Base-by-base conservation (phyloP, 92 coral and sea anemone genomes). In the Parazoanthus atlanticus region DNA sequence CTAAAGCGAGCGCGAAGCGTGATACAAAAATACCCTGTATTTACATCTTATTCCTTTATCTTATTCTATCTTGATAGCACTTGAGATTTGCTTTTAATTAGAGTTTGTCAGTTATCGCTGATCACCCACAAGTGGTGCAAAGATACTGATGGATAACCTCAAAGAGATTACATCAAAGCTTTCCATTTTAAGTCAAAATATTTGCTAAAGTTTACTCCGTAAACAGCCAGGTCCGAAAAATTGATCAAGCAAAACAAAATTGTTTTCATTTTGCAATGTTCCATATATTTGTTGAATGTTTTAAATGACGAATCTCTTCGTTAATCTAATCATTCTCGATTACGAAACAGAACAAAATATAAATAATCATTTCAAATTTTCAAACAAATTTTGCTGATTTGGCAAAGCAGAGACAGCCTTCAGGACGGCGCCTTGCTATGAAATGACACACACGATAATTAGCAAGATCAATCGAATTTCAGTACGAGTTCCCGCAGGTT, bases 181-280 rank as follows among this genome's bases (percentile, higher is more conserved):
- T 75, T 31, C 79, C 49, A 75, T 75, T 75, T 75, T 34, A 75
- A 75, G 79, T 31, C 79, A 75, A 75, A 75, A 34, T 41, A 75
- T 75, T 75, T 41, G 31, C 23, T 19, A 21, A 34, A 41, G 12
- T 19, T 21, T 61, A 61, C 47, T 36, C 49, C 79, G 69, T 23
- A 36, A 33, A 33, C 43, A 16, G 28, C 69, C 69, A 23, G 26
- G 69, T 61, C 69, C 58, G 28, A 61, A 61, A 61, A 61, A 15
- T 28, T 61, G 28, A 61, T 23, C 8, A 61, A 61, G 69, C 69
- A 61, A 61, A 61, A 61, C 69, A 61, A 61, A 19, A 25, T 61
- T 61, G 69, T 19, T 52, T 52, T 52, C 52, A 15, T 52, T 15
- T 61, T 61, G 69, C 69, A 5, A 7, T 61, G 69, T 7, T 21